phyloP scores from a whole-genome alignment of 2,888 invertebrate genomes.

The Philereme transversata region DNA sequence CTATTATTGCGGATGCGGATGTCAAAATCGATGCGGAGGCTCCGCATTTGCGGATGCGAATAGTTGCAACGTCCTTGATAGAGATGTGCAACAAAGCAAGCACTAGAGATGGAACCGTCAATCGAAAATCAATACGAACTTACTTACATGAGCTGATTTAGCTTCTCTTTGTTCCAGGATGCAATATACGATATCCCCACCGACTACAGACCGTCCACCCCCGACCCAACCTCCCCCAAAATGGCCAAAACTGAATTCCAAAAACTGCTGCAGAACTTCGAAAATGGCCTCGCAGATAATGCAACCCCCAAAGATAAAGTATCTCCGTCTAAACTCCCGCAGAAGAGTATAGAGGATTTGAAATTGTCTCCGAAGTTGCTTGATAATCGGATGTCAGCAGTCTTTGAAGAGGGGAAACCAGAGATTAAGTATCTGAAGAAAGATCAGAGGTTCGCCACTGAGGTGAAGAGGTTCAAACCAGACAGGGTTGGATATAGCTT shows the following conservation, averaged over 20 bases:
- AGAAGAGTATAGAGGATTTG: constrained; percentile 32
- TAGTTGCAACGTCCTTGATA: too few relatives aligned
- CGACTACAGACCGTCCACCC: constrained; percentile 49
- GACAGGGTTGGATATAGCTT: constrained; percentile 45
- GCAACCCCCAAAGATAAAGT: constrained; percentile 16
- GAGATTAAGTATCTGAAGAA: constrained; percentile 43
- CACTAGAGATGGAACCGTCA: too few relatives aligned
- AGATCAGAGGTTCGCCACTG: constrained; percentile 50
- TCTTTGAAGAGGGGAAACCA: constrained; percentile 38
- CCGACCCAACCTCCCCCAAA: constrained; percentile 41
- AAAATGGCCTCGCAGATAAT: constrained; percentile 45
- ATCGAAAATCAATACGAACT: too few relatives aligned
- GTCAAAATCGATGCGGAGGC: too few relatives aligned
- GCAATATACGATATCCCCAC: constrained; percentile 72
- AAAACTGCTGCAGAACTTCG: constrained; percentile 65
- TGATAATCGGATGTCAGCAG: constrained; percentile 42
- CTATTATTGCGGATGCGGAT: too few relatives aligned
- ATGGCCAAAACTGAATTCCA: constrained; percentile 56
- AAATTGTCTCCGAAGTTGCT: constrained; percentile 43
- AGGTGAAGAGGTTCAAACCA: constrained; percentile 49
- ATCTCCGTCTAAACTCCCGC: constrained; percentile 4
- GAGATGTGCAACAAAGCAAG: too few relatives aligned
- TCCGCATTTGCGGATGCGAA: too few relatives aligned
- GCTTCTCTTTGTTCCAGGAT: constrained; percentile 57
- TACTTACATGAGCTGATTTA: not conserved